A percentile compares a stretch with the other conserved stretches of the same genome.
These are phyloP conservation scores for Apodemia mormo DNA, from an alignment of 2,888 invertebrate species.

Conservation along the genomic window DNA sequence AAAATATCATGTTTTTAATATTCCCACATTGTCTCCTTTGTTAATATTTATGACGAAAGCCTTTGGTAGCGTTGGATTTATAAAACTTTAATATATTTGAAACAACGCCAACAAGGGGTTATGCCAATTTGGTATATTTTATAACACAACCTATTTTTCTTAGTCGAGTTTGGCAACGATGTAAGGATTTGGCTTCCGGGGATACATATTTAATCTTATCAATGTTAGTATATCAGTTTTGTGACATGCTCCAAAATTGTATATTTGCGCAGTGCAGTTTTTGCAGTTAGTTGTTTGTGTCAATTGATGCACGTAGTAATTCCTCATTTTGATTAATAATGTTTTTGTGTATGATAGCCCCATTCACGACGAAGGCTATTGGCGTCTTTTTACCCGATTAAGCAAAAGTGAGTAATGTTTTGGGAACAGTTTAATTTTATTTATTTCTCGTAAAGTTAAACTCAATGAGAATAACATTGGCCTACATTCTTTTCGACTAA, in stretches of 20 bases:
- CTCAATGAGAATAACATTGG: no score
- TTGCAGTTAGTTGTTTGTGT: neutral
- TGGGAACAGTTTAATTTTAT: no score
- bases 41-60: neutral
- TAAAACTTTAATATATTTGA: constrained; percentile 5
- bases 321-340: no score
- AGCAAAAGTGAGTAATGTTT: no score
- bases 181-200: neutral
- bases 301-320: no score
- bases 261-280: neutral
- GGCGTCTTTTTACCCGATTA: no score
- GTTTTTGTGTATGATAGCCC: no score
- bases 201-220: constrained; percentile 5
- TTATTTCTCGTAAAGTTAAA: no score
- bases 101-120: neutral
- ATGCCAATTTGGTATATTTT: constrained; percentile 1
- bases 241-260: neutral
- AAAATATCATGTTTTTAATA: neutral
- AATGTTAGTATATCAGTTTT: neutral
- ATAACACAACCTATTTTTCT: neutral
- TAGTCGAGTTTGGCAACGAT: constrained; percentile 1
- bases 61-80: neutral
- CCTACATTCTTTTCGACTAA: no score
- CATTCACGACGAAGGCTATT: no score
- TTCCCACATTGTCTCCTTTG: neutral